A percentile compares a stretch with the other conserved stretches of the same genome.
Conservation (phyloP, 2,113 vertebrate species). For the Macaca nemestrina region DNA sequence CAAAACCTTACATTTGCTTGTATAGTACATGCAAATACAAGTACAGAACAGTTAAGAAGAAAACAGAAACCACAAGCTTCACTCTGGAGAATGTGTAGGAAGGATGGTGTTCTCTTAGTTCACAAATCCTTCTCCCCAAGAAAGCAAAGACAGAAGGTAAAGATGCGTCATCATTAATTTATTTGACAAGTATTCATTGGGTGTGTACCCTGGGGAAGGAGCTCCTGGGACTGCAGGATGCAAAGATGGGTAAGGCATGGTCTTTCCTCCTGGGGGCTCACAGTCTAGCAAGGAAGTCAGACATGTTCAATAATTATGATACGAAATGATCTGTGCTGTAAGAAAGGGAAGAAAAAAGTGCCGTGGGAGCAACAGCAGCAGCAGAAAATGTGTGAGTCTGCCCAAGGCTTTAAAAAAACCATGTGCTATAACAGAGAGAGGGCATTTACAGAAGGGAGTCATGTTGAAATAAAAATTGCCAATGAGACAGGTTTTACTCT, state of each 20-base stretch:
- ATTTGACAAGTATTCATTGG: constrained; percentile 5
- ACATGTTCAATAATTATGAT: constrained; percentile 19
- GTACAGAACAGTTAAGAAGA: constrained; percentile 8
- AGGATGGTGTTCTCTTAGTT: neutral
- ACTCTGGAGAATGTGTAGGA: neutral
- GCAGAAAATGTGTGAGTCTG: constrained; percentile 1
- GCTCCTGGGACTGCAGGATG: neutral
- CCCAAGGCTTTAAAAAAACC: neutral
- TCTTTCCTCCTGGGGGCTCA: constrained; percentile 9
- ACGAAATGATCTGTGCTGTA: neutral
- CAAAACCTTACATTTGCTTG: neutral
- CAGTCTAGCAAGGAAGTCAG: constrained; percentile 4
- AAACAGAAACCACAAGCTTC: neutral
- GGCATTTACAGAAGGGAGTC: constrained; percentile 39
- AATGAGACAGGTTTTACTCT: neutral
- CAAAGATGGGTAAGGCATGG: constrained; percentile 26
- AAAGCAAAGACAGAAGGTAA: constrained; percentile 27
- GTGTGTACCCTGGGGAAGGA: neutral
- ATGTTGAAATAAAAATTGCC: constrained; percentile 35
- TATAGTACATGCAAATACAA: neutral
- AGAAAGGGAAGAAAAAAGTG: neutral
- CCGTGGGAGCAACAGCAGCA: neutral
- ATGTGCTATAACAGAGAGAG: neutral
- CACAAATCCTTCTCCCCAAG: neutral
- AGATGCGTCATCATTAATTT: constrained; percentile 39